Base-by-base conservation (phyloP, 2,888 invertebrate genomes). In the Coelinius sp. region DNA sequence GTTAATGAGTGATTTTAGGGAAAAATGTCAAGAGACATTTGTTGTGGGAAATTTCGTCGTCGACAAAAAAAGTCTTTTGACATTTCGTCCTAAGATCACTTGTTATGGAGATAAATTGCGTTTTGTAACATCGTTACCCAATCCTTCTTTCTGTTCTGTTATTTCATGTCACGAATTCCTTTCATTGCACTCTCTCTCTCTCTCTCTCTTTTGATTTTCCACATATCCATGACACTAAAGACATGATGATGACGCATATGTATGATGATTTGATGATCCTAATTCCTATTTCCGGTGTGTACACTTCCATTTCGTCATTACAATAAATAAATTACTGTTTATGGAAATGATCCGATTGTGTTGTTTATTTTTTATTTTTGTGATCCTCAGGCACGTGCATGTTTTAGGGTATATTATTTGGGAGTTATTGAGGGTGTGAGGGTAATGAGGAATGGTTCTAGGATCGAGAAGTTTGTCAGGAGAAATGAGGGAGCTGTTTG, bases 381-480 rank as follows among this genome's bases (percentile, higher is more conserved):
- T 63, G 52, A 53, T 31, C 52, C 38, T 56, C 52, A 35, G 46
- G 46, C 49, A 67, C 68, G 59, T 64, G 75, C 75, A 75, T 75
- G 71, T 31, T 56, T 46, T 69, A 38, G 27, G 4, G 67, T 70
- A 46, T 41, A 20, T 41, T 20, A 20, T 17, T 66, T 49, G 6
- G 5, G 24, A 31, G 1, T 22, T 17, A 14, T 4, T 17, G 27
- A 20, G 35, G 12, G 24, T 44, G 46, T 38, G n/a, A 17, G 12
- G 10, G 49, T 31, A 38, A 49, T 65, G 25, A 24, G 41, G 62
- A 56, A 71, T 73, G 66, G 73, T 86, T 86, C 73, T 83, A 87
- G 87, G 87, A 68, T 81, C 84, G 62, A 81, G 86, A 77, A 82
- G 81, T 72, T 59, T 84, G 70, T 78, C 79, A 7, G 86, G 83